These are phyloP conservation scores for Callosobruchus maculatus DNA, from an alignment of 2,888 invertebrate species.

Conservation along the genomic window DNA sequence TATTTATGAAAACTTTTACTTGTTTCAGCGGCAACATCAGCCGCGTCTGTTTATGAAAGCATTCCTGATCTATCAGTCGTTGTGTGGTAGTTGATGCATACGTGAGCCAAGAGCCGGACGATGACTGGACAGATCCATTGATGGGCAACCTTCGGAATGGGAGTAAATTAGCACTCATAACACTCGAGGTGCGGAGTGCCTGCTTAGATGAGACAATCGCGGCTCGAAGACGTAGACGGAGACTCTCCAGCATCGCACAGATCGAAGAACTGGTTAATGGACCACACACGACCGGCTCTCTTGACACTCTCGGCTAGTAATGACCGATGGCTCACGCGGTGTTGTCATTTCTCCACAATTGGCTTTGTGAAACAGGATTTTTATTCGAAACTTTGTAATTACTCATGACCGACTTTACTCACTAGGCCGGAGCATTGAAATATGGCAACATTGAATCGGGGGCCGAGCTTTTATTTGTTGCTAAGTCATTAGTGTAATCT, in stretches of 20 bases:
- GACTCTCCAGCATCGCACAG: not conserved
- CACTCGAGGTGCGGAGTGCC: not conserved
- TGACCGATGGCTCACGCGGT: not conserved
- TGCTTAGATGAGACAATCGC: not conserved
- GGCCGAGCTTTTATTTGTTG: too few species aligned
- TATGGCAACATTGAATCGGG: too few species aligned
- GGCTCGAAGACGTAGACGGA: not conserved
- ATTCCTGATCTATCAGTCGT: not conserved
- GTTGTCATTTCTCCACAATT: not conserved
- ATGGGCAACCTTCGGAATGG: not conserved
- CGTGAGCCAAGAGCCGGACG: not conserved
- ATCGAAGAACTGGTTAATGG: not conserved
- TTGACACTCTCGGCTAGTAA: not conserved
- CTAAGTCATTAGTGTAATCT: too few species aligned
- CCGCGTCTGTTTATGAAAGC: not conserved
- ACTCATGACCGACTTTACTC: too few species aligned
- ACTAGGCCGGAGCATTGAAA: too few species aligned
- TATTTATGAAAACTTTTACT: not conserved
- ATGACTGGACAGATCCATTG: not conserved
- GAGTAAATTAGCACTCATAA: not conserved
- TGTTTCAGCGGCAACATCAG: not conserved
- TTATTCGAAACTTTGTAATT: too few species aligned
- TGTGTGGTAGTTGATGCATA: not conserved
- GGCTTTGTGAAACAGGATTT: too few species aligned
- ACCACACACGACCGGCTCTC: not conserved